Base-by-base conservation (phyloP, 2,888 invertebrate genomes). In the Troides helena region DNA sequence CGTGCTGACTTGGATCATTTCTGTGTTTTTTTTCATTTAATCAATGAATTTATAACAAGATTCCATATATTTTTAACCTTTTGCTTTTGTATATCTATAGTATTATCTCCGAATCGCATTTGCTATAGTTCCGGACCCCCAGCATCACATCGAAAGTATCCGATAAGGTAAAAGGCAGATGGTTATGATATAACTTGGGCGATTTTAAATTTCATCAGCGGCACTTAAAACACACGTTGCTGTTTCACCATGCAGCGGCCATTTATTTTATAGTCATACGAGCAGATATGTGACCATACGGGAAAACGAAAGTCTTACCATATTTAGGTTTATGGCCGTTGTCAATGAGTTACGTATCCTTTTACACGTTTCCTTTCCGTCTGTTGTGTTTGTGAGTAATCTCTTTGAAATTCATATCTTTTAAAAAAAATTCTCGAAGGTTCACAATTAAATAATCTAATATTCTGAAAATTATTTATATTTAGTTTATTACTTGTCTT, bases 241-340 rank as follows among this genome's bases (percentile, higher is more conserved):
- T 63, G 46, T 46, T 46, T 46, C 46, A 62, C 57, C 18, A 30
- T 30, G 30, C 30, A 21, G 68, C 70, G 53, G 65, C 65, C 46
- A 63, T 72, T 72, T 70, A 68, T 70, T 72, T 72, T 72, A 72
- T 70, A 53, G 58, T 68, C 58, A 64, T 66, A 46, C 65, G 62
- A 30, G 46, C 57, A 63, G 60, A 65, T 56, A 60, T 69, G 62
- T 65, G 59, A 58, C 68, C 68, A 60, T 71, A 71, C 64, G 62
- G 59, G 62, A 68, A 46, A 72, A 72, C 63, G 72, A 72, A 72
- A 72, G 72, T 71, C 65, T 30, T 67, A 60, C 60, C 71, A 70
- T 65, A 62, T 71, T 60, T 53, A 69, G 67, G 17, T 25, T 62
- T 64, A 69, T 43, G 58, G 50, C 53, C 58, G 23, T 67, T 65